Conservation (phyloP, 2,888 invertebrate genomes). For the Melieria crassipennis region DNA sequence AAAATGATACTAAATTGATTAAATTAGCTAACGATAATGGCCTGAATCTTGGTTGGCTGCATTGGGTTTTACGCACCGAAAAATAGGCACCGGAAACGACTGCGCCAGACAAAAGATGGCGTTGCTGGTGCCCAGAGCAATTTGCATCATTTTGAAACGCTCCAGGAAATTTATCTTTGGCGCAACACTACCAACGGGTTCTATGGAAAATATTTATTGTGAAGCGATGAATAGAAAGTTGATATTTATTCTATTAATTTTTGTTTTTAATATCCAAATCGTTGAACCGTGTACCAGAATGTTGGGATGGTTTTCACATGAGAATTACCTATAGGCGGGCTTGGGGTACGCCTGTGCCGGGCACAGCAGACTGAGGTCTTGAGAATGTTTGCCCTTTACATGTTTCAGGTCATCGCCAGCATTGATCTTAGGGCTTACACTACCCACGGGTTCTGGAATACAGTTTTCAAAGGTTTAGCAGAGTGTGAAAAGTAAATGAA, state of each 20-base stretch:
- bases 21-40: not conserved
- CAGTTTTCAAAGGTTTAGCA: not conserved
- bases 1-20: not conserved
- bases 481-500: no score
- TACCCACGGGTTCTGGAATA: slow-evolving; percentile 69
- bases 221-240: not conserved
- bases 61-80: slow-evolving; percentile 65
- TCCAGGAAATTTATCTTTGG: slow-evolving; percentile 70
- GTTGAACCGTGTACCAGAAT: not conserved
- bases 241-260: not conserved
- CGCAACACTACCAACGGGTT: slow-evolving; percentile 70
- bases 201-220: slow-evolving; percentile 50
- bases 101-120: slow-evolving; percentile 80
- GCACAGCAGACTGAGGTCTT: slow-evolving; percentile 73
- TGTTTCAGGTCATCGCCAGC: slow-evolving; percentile 66
- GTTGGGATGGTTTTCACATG: slow-evolving; percentile 23
- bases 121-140: slow-evolving; percentile 65
- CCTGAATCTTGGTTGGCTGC: slow-evolving; percentile 42
- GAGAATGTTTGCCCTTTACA: slow-evolving; percentile 43
- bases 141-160: slow-evolving; percentile 70
- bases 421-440: slow-evolving; percentile 71
- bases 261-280: not conserved
- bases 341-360: slow-evolving; percentile 78
- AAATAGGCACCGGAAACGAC: slow-evolving; percentile 73
- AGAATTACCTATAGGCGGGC: slow-evolving; percentile 69